These are phyloP conservation scores for Urocyon cinereoargenteus DNA, from an alignment of 2,797 vertebrate genomes.

Conservation along the genomic window DNA sequence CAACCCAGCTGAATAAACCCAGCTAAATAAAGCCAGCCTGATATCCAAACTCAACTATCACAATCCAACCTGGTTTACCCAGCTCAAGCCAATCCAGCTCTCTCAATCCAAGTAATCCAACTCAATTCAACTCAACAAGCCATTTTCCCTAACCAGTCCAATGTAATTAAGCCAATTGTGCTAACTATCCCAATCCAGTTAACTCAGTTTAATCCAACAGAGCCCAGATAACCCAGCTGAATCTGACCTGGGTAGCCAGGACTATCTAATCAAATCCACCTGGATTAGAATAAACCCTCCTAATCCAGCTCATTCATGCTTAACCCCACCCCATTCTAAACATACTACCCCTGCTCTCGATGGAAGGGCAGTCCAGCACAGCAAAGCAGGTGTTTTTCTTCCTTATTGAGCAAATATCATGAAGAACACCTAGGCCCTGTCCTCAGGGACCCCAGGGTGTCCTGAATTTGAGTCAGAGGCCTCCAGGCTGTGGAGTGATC, in stretches of 20 bases:
- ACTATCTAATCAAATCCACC: neutral
- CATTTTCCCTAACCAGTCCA: neutral
- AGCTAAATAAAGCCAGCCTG: neutral
- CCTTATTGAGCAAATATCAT: neutral
- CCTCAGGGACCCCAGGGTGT: neutral
- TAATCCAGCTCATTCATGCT: neutral
- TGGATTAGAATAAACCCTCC: neutral
- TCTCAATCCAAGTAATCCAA: neutral
- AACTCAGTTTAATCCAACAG: neutral
- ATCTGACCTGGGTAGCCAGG: neutral
- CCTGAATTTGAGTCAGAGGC: neutral
- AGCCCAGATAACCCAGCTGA: neutral
- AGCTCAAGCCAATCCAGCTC: neutral
- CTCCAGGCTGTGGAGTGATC: neutral
- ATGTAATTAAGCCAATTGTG: neutral
- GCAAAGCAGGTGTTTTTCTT: neutral
- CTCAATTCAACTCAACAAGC: neutral
- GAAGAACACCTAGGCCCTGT: neutral
- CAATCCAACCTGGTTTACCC: neutral
- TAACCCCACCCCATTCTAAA: neutral
- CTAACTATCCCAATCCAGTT: neutral
- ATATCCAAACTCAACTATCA: neutral
- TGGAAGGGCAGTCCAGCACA: neutral
- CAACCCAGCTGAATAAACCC: neutral
- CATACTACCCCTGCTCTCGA: neutral